Percentiles rank a stretch among this genome's conserved stretches.
These are phyloP conservation scores for Pantala flavescens DNA, from an alignment of 1,140 invertebrate species.

Conservation along the genomic window DNA sequence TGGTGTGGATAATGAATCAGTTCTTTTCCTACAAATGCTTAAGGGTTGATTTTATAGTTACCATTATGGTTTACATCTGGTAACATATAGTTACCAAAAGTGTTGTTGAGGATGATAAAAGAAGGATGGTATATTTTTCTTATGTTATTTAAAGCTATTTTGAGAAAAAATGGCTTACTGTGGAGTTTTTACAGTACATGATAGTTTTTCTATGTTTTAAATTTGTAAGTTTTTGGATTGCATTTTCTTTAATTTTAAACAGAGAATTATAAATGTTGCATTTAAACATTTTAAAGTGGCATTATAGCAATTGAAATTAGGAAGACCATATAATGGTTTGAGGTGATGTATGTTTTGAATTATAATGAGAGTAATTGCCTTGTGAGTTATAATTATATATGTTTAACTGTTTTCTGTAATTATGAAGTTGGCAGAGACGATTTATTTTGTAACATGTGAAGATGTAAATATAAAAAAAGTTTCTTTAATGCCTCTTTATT, in stretches of 20 bases:
- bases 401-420: conserved; percentile 10
- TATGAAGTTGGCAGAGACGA: not conserved
- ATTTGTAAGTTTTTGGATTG: not conserved
- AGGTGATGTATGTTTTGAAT: not conserved
- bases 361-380: not conserved
- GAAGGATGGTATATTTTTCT: not conserved
- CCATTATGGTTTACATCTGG: not conserved
- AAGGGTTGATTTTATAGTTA: conserved; percentile 7
- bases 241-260: conserved; percentile 8
- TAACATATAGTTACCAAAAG: not conserved
- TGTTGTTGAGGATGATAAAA: not conserved
- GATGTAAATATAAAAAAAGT: not conserved
- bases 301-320: not conserved
- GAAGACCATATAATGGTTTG: not conserved
- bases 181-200: not conserved
- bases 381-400: not conserved
- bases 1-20: not conserved
- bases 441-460: conserved; percentile 4
- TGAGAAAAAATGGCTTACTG: not conserved
- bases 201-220: conserved; percentile 1
- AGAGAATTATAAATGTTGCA: not conserved
- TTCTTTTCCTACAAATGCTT: not conserved
- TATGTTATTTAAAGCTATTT: conserved; percentile 6
- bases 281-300: not conserved
- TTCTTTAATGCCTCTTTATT: not conserved